Evolutionary conservation across 2,888 invertebrate species (phyloP), one percentile per base, ranked within the genome.

Genomic region (Crepidodera aurea): DNA sequence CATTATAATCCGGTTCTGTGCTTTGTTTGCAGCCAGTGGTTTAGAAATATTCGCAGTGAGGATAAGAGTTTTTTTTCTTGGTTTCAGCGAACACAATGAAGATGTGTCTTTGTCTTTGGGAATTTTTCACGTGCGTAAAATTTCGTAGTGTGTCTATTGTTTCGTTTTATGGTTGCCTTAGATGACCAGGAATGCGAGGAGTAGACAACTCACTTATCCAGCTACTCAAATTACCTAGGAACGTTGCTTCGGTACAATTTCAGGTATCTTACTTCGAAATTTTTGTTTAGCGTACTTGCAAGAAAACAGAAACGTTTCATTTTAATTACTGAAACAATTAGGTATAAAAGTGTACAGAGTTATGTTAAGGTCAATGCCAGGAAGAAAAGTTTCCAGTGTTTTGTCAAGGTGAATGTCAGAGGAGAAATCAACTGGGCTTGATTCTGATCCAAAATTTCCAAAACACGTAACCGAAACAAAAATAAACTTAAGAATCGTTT

Each of bases 91-190:
- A 55, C 44, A 63, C 59, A 59, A 58, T 62, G 57, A 63, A 63
- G 63, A 63, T 63, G 50, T 63, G 63, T 63, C 59, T 63, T 63
- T 55, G 63, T 63, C 63, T 58, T 55, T 44, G 58, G 42, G 27
- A 63, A 63, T 63, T 63, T 63, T 59, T 63, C 51, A 55, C 63
- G 63, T 63, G 59, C 63, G 55, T 63, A 59, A 59, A 63, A 63
- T 59, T 63, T 63, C 54, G 59, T 59, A 55, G 54, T 51, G 55
- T 63, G 59, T 63, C 63, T 59, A 55, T 63, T 63, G 63, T 63
- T 63, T 63, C 42, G 51, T 59, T 51, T 62, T 27, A 48, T 54
- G 13, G 42, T 42, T 40, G 50, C 57, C 57, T 48, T 57, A 57
- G 57, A 57, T 57, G 57, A 48, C 34, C 39, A 57, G 57, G 57